These are phyloP conservation scores for Venturia canescens DNA, from an alignment of 1,140 invertebrate species.

Conservation along the genomic window DNA sequence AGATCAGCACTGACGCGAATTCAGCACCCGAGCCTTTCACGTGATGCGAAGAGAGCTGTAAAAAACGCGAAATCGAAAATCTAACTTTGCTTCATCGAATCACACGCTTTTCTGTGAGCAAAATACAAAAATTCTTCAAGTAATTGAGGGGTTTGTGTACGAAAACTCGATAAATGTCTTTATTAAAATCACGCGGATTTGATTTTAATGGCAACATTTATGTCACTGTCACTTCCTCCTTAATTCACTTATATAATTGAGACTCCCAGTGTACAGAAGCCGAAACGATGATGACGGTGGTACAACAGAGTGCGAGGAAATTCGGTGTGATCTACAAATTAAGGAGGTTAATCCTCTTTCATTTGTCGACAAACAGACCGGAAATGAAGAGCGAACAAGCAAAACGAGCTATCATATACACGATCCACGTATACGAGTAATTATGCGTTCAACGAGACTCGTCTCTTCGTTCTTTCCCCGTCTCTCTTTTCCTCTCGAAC, in stretches of 20 bases:
- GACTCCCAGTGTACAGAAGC: background rate
- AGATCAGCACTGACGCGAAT: background rate
- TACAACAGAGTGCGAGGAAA: too few species aligned
- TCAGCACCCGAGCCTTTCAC: background rate
- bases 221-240: too few species aligned
- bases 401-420: background rate
- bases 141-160: too few species aligned
- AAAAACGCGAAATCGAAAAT: too few species aligned
- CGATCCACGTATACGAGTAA: background rate
- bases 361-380: background rate
- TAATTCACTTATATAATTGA: background rate
- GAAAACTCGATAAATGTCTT: too few species aligned
- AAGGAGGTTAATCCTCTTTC: background rate
- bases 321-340: constrained; percentile 10
- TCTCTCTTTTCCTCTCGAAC: background rate
- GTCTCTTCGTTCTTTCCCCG: too few species aligned
- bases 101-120: too few species aligned
- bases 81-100: too few species aligned
- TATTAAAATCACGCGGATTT: too few species aligned
- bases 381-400: background rate
- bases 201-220: too few species aligned
- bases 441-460: background rate
- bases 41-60: background rate
- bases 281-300: background rate
- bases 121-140: background rate